Base-by-base conservation (phyloP, 2,797 vertebrate species). In the Avahi laniger region DNA sequence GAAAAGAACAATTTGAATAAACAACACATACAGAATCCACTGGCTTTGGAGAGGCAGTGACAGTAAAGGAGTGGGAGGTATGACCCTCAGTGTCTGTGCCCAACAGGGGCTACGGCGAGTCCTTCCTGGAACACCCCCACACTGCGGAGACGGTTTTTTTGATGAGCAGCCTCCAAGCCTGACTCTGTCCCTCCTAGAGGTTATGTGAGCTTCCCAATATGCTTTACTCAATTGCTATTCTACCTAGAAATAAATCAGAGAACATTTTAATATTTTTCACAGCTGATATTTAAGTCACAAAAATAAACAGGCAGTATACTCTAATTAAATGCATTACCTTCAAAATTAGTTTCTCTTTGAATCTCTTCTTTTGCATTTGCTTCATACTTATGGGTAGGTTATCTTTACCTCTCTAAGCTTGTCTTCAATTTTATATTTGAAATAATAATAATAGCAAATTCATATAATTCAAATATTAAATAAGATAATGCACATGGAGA, bases 81-180 rank as follows among this genome's bases (percentile, higher is more conserved):
- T 86, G 54, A 86, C 28, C 18, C 4, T 26, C 12, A 38, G 6
- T 22, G 1, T 43, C 33, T 72, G 5, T 67, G 11, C 5, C 61
- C 26, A 41, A 3, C 28, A 18, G 7, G 83, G 5, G 2, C 7
- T 41, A 6, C 1, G 5, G 50, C 15, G n/a, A 17, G 5, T 28
- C 2, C 48, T 67, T 12, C 4, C 4, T 0, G 0, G 22, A 52
- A 38, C 38, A 18, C 4, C 0, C 12, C 30, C 24, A 3, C 15
- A 17, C 2, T 5, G 24, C 15, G 52, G n/a, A 20, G 11, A 57
- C 20, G 72, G 17, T 35, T 2, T 59, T 83, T 52, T 57, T 67
- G 15, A 48, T 17, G 9, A 76, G 14, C 18, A 81, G 1, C 43
- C 33, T 50, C 5, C 30, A 50, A 26, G 7, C 33, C 3, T 82